phyloP scores from a whole-genome alignment of 1,140 invertebrate genomes.

The Scaptomyza montana region DNA sequence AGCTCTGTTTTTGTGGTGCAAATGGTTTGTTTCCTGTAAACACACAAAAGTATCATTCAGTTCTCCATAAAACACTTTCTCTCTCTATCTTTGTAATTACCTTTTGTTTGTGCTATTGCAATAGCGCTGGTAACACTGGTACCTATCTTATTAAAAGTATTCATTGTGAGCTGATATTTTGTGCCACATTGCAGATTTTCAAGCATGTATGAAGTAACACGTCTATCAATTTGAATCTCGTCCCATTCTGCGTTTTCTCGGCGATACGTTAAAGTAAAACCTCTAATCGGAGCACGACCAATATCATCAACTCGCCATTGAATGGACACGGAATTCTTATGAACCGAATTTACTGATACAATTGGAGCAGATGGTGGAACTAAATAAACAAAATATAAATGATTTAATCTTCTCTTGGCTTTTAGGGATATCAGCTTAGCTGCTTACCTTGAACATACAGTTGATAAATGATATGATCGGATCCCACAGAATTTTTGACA shows the following conservation, averaged over 20 bases:
- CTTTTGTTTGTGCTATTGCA: conserved; percentile 86
- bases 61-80: too few relatives aligned
- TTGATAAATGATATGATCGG: conserved; percentile 86
- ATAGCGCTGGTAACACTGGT: conserved; percentile 87
- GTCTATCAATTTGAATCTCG: conserved; percentile 86
- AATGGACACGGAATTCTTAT: conserved; percentile 87
- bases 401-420: neutral
- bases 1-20: conserved; percentile 84
- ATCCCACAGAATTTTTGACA: conserved; percentile 86
- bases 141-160: conserved; percentile 89
- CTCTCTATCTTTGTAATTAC: conserved; percentile 3
- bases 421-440: neutral
- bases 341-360: conserved; percentile 87
- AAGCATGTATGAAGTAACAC: conserved; percentile 86
- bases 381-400: conserved; percentile 56
- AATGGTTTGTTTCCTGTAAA: conserved; percentile 85
- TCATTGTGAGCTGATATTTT: conserved; percentile 88
- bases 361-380: conserved; percentile 88
- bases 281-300: conserved; percentile 87
- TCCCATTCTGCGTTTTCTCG: conserved; percentile 86
- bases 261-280: conserved; percentile 87
- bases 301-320: conserved; percentile 88
- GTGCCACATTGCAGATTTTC: conserved; percentile 88
- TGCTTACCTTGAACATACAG: conserved; percentile 85
- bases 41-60: neutral